Conservation (phyloP, 35 echinoderm and acorn worm genomes). For the Stichopus chloronotus region DNA sequence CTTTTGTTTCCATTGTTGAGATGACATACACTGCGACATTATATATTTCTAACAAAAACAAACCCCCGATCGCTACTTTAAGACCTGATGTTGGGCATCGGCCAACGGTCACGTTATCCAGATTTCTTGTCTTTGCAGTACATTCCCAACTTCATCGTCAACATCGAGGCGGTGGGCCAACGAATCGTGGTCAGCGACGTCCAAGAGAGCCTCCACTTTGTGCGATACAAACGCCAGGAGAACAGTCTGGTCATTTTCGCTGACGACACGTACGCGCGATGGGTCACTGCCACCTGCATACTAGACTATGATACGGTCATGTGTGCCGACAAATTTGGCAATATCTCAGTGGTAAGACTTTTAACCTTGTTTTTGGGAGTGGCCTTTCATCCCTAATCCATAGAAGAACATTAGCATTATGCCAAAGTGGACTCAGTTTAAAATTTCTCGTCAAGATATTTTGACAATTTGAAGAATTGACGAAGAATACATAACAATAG, state of each 20-base stretch:
- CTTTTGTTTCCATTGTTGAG: no score
- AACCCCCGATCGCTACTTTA: no score
- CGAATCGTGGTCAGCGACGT: constrained; percentile 91
- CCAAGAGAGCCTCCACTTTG: constrained; percentile 96
- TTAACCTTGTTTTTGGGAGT: neutral
- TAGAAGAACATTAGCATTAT: neutral
- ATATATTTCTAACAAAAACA: no score
- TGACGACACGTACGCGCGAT: constrained; percentile 89
- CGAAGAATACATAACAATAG: no score
- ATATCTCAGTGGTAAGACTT: constrained; percentile 84
- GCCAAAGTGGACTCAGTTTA: no score
- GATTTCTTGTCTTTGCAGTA: constrained; percentile 61
- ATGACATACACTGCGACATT: no score
- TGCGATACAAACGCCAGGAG: constrained; percentile 91
- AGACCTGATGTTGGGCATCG: no score
- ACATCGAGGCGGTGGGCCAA: constrained; percentile 75
- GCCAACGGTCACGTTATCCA: no score
- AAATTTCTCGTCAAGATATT: no score
- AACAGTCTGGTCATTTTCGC: constrained; percentile 97
- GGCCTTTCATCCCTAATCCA: neutral
- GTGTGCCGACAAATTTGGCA: constrained; percentile 96
- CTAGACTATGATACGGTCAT: constrained; percentile 94
- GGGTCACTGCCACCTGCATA: constrained; percentile 80
- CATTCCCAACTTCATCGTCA: constrained; percentile 95
- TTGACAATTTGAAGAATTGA: no score